These are phyloP conservation scores for Taurulus bubalis DNA, from an alignment of 2,113 vertebrate genomes.

Conservation along the genomic window DNA sequence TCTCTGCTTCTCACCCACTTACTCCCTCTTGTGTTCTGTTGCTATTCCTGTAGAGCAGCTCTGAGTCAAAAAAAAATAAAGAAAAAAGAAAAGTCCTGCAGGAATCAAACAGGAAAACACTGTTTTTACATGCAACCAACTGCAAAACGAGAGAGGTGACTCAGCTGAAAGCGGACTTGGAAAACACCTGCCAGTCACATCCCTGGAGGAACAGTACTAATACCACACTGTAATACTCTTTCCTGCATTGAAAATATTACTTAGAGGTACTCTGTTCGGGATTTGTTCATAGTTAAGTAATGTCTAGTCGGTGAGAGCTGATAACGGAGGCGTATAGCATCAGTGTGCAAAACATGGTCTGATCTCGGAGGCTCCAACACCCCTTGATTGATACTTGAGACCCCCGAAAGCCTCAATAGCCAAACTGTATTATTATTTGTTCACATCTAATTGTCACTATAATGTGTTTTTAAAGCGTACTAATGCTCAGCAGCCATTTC, in stretches of 20 bases:
- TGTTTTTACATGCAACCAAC: conserved; percentile 1
- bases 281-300: too few species aligned
- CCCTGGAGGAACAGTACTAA: background rate
- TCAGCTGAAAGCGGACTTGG: background rate
- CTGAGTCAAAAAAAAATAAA: conserved; percentile 66
- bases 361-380: too few species aligned
- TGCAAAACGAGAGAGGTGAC: background rate
- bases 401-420: too few species aligned
- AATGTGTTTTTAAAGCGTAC: too few species aligned
- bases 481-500: too few species aligned
- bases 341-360: too few species aligned
- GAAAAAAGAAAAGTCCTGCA: conserved; percentile 27
- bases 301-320: too few species aligned
- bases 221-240: background rate
- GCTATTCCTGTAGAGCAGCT: conserved; percentile 69
- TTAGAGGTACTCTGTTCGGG: too few species aligned
- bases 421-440: too few species aligned
- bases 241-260: background rate
- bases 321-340: too few species aligned
- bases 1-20: conserved; percentile 75
- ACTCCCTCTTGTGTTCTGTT: conserved; percentile 75
- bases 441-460: too few species aligned
- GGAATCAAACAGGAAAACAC: conserved; percentile 31
- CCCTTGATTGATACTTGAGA: too few species aligned
- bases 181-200: conserved; percentile 4